Conservation (phyloP, 2,888 invertebrate genomes). For the Rotaria macrura region DNA sequence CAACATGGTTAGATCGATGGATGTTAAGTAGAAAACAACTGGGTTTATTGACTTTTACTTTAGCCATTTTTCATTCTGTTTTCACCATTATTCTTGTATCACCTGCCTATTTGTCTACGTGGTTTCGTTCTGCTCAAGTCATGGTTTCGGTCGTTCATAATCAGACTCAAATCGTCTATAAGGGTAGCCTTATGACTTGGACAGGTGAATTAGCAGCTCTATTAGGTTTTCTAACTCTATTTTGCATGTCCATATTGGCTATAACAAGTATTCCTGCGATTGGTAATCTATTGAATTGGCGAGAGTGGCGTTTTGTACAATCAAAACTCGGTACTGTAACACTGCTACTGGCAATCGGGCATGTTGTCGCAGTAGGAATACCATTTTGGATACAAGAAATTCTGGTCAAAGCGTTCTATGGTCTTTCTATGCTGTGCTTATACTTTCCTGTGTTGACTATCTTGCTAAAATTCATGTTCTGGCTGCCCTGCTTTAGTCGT, state of each 20-base stretch:
- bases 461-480: too few relatives aligned
- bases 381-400: background rate
- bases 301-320: constrained; percentile 42
- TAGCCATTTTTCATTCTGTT: constrained; percentile 39
- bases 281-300: constrained; percentile 40
- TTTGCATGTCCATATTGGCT: constrained; percentile 39
- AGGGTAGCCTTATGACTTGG: constrained; percentile 38
- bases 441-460: background rate
- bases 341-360: constrained; percentile 38
- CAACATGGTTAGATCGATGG: constrained; percentile 41
- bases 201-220: constrained; percentile 40
- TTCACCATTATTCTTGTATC: constrained; percentile 40
- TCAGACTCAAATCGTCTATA: background rate
- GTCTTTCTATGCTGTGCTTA: background rate
- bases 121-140: constrained; percentile 38
- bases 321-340: constrained; percentile 39
- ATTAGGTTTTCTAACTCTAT: constrained; percentile 39
- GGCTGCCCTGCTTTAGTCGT: too few relatives aligned
- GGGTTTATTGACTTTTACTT: constrained; percentile 40
- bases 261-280: constrained; percentile 40
- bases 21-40: constrained; percentile 40
- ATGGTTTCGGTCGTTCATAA: constrained; percentile 36
- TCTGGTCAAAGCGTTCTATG: background rate
- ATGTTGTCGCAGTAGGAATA: constrained; percentile 38
- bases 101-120: constrained; percentile 39